These are phyloP conservation scores for Tenodera sinensis DNA, from an alignment of 2,888 invertebrate genomes.

Conservation along the genomic window DNA sequence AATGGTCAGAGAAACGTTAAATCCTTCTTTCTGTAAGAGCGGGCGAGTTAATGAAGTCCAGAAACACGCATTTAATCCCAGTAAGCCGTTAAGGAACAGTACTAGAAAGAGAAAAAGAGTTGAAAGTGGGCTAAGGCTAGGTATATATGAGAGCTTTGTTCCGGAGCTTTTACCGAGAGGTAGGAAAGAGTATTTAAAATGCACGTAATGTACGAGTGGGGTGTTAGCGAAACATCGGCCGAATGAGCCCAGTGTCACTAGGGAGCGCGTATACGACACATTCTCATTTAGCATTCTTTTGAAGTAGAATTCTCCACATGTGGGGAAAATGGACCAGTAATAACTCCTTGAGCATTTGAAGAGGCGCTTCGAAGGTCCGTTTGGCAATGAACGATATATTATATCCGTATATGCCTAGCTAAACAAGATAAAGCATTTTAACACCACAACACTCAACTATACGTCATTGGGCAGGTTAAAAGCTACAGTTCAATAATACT, in stretches of 20 bases:
- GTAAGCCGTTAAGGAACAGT: too few relatives aligned
- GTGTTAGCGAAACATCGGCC: background rate
- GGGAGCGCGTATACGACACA: background rate
- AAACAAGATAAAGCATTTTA: too few relatives aligned
- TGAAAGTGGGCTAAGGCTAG: background rate
- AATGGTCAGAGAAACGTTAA: too few relatives aligned
- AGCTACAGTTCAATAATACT: too few relatives aligned
- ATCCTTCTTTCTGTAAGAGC: too few relatives aligned
- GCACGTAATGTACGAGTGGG: background rate
- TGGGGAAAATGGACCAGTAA: background rate
- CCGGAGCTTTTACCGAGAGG: background rate
- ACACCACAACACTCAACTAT: too few relatives aligned
- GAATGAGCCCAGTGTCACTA: too few relatives aligned
- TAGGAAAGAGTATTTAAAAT: background rate
- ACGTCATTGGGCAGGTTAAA: too few relatives aligned
- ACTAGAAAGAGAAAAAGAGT: background rate
- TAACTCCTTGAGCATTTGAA: background rate
- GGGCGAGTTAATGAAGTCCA: too few relatives aligned
- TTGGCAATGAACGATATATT: too few relatives aligned
- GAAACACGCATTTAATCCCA: too few relatives aligned
- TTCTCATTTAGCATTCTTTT: background rate
- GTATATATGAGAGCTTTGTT: background rate
- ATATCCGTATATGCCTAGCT: too few relatives aligned
- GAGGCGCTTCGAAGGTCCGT: background rate
- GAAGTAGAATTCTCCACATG: background rate